Evolutionary conservation across 2,113 vertebrate genomes (phyloP), one percentile per base, ranked within the genome.

Genomic region (Pampusana beccarii): DNA sequence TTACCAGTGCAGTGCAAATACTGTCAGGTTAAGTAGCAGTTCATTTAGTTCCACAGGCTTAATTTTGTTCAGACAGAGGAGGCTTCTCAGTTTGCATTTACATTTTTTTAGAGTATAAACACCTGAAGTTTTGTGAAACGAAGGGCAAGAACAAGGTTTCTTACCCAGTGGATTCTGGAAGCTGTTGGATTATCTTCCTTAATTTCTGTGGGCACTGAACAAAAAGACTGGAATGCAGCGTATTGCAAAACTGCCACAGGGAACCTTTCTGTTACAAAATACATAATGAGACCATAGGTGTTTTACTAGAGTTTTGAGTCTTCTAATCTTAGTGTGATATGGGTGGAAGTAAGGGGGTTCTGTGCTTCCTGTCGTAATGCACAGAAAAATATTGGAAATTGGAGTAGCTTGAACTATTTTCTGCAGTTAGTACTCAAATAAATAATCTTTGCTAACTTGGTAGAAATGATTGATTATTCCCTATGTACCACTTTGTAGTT

Each of bases 401-500:
- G 44, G 44, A 88, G 31, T 48, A 51, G 16, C 50, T 90, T 79
- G 78, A 86, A 89, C 73, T 90, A 14, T 72, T 78, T 93, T 94
- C 72, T 80, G 50, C n/a, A 44, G 34, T 93, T 93, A 53, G 23
- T n/a, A 48, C n/a, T 85, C 54, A 51, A 92, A 61, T 67, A 92
- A 93, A 69, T 81, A 82, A 83, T 93, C 79, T 78, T 88, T 92
- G 53, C 66, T 91, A 96, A 95, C 84, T 82, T 91, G 71, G 51
- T 86, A 74, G 62, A 83, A 85, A 82, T 80, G 70, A 95, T 77
- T 94, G 70, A 88, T 93, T 92, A 89, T 91, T 93, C 91, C 84
- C 77, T 64, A 56, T 81, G 62, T 31, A 57, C 38, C 57, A 53
- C 60, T 94, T 96, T 92, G 77, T 87, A 61, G 31, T 0, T 74